These are phyloP conservation scores for Alentia gelatinosa DNA, from an alignment of 2,888 invertebrate species.

Conservation along the genomic window DNA sequence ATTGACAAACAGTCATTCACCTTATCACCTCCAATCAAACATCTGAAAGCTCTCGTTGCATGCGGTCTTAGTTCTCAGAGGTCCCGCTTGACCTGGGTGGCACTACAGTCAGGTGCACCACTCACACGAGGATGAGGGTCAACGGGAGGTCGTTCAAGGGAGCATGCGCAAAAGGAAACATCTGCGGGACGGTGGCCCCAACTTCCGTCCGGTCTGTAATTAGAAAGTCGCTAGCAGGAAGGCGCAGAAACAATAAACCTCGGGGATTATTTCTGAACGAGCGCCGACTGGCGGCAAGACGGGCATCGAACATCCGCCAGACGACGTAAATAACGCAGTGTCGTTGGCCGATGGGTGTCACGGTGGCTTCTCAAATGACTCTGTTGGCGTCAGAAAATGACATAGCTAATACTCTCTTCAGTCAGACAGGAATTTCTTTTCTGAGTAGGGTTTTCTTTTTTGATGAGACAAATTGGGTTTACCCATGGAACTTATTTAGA, in stretches of 20 bases:
- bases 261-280: conserved; percentile 5
- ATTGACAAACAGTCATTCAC: no score
- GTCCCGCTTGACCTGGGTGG: neutral
- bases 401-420: no score
- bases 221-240: neutral
- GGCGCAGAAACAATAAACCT: neutral
- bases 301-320: neutral
- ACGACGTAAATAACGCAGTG: neutral
- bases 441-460: no score
- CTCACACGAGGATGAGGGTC: neutral
- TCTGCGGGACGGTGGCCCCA: conserved; percentile 8
- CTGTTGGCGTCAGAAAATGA: neutral
- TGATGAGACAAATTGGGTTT: no score
- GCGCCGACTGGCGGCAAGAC: neutral
- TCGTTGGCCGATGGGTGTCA: neutral
- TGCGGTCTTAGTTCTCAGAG: no score
- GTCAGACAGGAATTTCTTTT: no score
- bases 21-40: no score
- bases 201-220: conserved; percentile 4
- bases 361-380: neutral
- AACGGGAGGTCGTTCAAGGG: neutral
- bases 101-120: neutral
- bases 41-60: neutral
- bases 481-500: no score
- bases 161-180: conserved; percentile 25